Evolutionary conservation across 2,113 vertebrate genomes (phyloP).

Genomic region (Cryptomyrus ogoouensis): DNA sequence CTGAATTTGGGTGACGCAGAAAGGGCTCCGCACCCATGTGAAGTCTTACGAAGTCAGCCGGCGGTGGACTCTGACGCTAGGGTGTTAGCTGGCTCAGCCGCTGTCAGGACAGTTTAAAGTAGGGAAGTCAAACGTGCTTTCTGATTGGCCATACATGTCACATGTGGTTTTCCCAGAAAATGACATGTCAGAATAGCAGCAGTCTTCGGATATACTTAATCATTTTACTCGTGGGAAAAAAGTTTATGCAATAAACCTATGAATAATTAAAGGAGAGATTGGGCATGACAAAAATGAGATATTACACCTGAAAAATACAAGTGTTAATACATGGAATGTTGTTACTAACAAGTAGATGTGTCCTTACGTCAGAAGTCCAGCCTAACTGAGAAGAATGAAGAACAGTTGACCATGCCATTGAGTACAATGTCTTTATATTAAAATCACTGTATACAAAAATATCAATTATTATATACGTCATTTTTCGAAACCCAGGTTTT

Average conservation of each 20-base stretch:
- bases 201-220: background rate
- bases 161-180: background rate
- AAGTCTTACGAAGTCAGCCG: background rate
- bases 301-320: background rate
- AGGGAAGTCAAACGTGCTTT: background rate
- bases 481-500: background rate
- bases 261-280: background rate
- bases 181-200: background rate
- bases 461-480: background rate
- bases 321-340: background rate
- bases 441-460: background rate
- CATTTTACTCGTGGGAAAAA: background rate
- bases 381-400: background rate
- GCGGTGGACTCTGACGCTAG: background rate
- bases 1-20: constrained; percentile 12
- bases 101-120: background rate
- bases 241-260: background rate
- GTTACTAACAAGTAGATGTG: background rate
- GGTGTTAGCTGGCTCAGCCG: background rate
- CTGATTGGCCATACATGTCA: background rate
- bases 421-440: background rate
- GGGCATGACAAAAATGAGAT: background rate
- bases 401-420: constrained; percentile 4
- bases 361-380: background rate
- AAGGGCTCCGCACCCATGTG: background rate